Base-by-base conservation (phyloP, 2,888 invertebrate genomes). In the Galerucella nymphaeae region DNA sequence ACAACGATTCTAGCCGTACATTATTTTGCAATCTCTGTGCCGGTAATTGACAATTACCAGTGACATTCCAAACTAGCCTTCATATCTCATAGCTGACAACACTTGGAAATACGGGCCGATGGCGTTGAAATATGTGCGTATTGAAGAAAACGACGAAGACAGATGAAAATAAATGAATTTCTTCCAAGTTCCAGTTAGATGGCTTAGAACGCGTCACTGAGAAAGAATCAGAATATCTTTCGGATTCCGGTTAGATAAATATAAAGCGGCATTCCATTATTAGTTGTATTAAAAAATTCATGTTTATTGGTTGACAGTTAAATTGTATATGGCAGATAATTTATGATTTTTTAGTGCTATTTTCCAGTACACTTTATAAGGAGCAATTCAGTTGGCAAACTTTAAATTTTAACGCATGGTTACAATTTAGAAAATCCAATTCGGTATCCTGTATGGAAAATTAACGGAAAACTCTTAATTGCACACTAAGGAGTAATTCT, bases 61-160 rank as follows among this genome's bases (percentile, higher is more conserved):
- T 77, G 77, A 77, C 77, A 77, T 77, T 77, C 75, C 76, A 66
- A 68, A 70, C 75, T 74, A 71, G 73, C 75, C 73, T 67, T 77
- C 77, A 76, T 77, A 76, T 77, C 76, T 77, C 76, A 76, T 76
- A 75, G 75, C 72, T 73, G 76, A 75, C 75, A 74, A 77, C 76
- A 74, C 77, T 75, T 73, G 73, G 73, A 74, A 74, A 70, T 75
- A 74, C 68, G 71, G 71, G 68, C 64, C 61, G 71, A 66, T 69
- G 71, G 72, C 75, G 67, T 72, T 76, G 75, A 75, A 76, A 72
- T 75, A 77, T 75, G 74, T 70, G 67, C 68, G 62, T 63, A 53
- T 72, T 64, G 69, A 68, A 61, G 74, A 61, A 69, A 50, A 69
- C 48, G 57, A 67, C 16, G 45, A 57, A 61, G 69, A 69, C 50